Evolutionary conservation across 2,797 vertebrate genomes (phyloP).

Genomic region (Anguilla megastoma): DNA sequence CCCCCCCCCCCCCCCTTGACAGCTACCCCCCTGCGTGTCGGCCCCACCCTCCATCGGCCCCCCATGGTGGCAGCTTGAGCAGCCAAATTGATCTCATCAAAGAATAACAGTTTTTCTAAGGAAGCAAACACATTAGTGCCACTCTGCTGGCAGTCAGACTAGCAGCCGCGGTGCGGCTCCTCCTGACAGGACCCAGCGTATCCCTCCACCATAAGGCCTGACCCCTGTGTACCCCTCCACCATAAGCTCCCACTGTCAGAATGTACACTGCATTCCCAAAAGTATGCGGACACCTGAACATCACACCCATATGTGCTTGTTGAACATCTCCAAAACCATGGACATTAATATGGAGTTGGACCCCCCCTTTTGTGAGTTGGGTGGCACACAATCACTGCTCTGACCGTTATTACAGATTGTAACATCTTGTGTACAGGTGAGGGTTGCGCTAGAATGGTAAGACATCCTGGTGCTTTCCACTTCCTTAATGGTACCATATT

Average conservation of each 20-base stretch:
- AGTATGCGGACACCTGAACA: no score
- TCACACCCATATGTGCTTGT: no score
- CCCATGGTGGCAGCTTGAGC: constrained; percentile 31
- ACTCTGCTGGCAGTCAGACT: not conserved
- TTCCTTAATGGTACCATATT: not conserved
- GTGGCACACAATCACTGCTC: no score
- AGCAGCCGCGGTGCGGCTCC: not conserved
- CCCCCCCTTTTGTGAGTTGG: no score
- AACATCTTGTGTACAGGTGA: no score
- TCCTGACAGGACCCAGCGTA: not conserved
- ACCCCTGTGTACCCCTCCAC: no score
- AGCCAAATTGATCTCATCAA: constrained; percentile 40
- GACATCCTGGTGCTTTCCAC: not conserved
- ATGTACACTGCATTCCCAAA: no score
- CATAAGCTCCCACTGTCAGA: no score
- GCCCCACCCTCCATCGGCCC: constrained; percentile 38
- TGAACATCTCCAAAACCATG: no score
- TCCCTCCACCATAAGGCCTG: no score
- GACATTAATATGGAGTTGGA: no score
- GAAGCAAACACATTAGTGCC: constrained; percentile 47
- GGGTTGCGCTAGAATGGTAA: not conserved
- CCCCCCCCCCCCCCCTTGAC: constrained; percentile 43
- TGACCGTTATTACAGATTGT: no score
- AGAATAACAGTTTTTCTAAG: constrained; percentile 62
- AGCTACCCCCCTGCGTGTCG: constrained; percentile 54